Conservation (phyloP, 2,113 vertebrate genomes). For the Trochalopteron elliotii region DNA sequence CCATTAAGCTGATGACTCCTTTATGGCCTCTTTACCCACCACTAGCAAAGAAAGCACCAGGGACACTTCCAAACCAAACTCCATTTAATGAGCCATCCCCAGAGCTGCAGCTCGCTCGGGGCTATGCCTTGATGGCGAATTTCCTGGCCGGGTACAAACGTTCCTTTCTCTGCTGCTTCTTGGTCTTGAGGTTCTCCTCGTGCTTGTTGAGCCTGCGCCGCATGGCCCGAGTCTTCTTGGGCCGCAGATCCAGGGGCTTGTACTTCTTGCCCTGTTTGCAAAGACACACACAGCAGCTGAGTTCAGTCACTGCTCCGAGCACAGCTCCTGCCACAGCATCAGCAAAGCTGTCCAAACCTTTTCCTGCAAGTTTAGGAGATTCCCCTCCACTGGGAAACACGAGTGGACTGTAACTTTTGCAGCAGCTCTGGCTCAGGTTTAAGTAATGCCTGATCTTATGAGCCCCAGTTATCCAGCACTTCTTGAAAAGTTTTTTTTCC, state of each 20-base stretch:
- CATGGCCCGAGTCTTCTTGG: constrained; percentile 96
- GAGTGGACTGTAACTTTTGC: accelerated
- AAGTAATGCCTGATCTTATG: neutral
- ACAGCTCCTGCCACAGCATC: accelerated
- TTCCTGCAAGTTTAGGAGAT: neutral
- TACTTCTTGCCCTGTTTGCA: constrained; percentile 92
- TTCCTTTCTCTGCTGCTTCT: constrained; percentile 93
- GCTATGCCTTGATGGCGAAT: constrained; percentile 92
- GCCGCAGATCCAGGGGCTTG: constrained; percentile 95
- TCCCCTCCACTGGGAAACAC: accelerated
- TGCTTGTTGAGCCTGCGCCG: constrained; percentile 91
- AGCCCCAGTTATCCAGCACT: neutral
- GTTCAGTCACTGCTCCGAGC: neutral
- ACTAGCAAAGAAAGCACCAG: neutral
- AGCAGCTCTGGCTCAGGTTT: neutral
- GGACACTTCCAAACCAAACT: neutral
- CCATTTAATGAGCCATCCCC: constrained; percentile 39
- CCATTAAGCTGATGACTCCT: neutral
- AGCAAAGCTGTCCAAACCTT: accelerated
- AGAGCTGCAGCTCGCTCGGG: neutral
- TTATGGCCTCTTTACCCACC: neutral
- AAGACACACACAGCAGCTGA: neutral
- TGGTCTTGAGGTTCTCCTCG: constrained; percentile 89
- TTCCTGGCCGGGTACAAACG: constrained; percentile 90
- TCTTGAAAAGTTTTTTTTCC: neutral